phyloP scores from a whole-genome alignment of 1,140 invertebrate genomes.

The Brachionus manjavacas region DNA sequence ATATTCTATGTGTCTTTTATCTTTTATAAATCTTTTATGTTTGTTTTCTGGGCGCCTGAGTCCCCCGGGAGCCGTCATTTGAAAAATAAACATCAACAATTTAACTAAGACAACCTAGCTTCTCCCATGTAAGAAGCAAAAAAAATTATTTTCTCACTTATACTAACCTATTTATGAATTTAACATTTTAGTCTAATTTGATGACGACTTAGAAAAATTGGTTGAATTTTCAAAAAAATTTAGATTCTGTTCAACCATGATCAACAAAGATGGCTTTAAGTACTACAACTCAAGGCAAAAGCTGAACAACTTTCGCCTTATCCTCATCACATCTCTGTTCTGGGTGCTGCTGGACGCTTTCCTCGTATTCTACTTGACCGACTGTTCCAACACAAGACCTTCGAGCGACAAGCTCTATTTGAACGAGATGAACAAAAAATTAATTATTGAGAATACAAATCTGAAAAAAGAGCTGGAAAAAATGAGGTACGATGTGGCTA shows the following conservation, averaged over 20 bases:
- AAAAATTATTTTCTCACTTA: background rate
- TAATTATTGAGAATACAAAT: background rate
- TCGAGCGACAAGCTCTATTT: background rate
- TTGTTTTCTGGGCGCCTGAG: background rate
- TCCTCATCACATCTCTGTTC: constrained; percentile 30
- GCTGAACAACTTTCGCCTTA: constrained; percentile 22
- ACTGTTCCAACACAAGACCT: background rate
- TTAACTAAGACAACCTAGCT: background rate
- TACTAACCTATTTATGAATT: background rate
- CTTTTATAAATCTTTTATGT: no score
- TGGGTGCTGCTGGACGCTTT: constrained; percentile 33
- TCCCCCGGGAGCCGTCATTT: background rate
- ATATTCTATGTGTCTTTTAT: background rate
- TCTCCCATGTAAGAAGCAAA: background rate
- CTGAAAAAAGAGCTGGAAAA: background rate
- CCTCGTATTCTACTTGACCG: constrained; percentile 23
- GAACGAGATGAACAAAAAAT: constrained; percentile 1
- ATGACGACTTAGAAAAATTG: background rate
- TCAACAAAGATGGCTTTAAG: constrained; percentile 7
- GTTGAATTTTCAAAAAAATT: background rate
- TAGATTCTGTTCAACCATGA: constrained; percentile 5
- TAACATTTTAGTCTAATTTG: background rate
- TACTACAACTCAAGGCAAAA: background rate
- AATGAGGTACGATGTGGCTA: background rate
- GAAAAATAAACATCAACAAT: background rate